Conservation (phyloP, 2,888 invertebrate genomes). For the Drosophila kokeensis region DNA sequence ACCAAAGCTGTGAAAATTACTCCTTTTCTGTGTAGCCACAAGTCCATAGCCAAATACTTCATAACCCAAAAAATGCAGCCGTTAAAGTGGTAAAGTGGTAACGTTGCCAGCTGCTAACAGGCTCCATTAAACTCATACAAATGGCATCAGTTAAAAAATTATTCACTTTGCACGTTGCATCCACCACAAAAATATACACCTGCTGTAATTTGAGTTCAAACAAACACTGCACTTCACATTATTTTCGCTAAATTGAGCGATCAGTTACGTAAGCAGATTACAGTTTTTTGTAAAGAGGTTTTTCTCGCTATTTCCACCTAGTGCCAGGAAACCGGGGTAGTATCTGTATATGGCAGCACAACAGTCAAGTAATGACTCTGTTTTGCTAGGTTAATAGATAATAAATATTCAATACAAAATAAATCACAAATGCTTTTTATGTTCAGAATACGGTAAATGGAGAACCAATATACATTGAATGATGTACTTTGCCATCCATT, state of each 20-base stretch:
- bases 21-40: slow-evolving; percentile 13
- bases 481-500: neutral
- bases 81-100: neutral
- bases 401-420: neutral
- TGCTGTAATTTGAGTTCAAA: slow-evolving; percentile 8
- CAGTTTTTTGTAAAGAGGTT: neutral
- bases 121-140: slow-evolving; percentile 14
- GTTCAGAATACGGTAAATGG: neutral
- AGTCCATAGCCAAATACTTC: slow-evolving; percentile 8
- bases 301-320: rapidly evolving
- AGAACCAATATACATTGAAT: too few species aligned
- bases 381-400: too few species aligned
- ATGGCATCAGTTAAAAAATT: neutral
- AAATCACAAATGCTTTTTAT: neutral
- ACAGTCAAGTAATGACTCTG: too few species aligned
- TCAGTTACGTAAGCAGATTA: slow-evolving; percentile 2
- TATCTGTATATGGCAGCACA: neutral
- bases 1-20: slow-evolving; percentile 17
- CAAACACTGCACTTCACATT: slow-evolving; percentile 1
- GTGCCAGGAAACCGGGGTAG: neutral
- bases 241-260: slow-evolving; percentile 31
- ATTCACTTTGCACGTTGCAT: neutral
- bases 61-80: neutral
- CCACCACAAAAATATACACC: neutral
- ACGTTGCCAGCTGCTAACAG: slow-evolving; percentile 39